Conservation (phyloP, 2,113 vertebrate genomes). For the Speoplatyrhinus poulsoni region DNA sequence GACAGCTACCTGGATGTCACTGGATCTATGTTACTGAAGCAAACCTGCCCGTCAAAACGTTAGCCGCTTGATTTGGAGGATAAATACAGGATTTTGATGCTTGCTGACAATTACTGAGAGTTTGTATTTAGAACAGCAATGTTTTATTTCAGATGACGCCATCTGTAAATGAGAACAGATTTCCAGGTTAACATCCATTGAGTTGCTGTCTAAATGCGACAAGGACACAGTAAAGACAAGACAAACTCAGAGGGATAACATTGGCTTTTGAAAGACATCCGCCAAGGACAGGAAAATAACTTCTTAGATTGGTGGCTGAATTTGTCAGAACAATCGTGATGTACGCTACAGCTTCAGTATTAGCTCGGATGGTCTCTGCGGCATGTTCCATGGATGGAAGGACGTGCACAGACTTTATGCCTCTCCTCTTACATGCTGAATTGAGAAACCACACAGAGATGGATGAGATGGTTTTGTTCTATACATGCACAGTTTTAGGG, state of each 20-base stretch:
- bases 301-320: neutral
- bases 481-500: too few species aligned
- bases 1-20: neutral
- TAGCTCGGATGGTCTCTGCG: too few species aligned
- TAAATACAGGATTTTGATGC: conserved; percentile 15
- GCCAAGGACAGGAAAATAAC: conserved; percentile 1
- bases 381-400: too few species aligned
- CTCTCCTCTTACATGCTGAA: too few species aligned
- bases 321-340: too few species aligned
- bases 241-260: neutral
- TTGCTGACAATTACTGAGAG: conserved; percentile 15
- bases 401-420: too few species aligned
- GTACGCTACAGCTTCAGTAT: too few species aligned
- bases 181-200: neutral
- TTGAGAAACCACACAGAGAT: too few species aligned
- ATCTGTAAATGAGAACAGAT: neutral
- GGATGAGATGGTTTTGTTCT: too few species aligned
- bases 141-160: conserved; percentile 11
- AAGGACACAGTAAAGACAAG: conserved; percentile 17
- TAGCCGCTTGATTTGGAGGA: conserved; percentile 10
- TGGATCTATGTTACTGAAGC: neutral
- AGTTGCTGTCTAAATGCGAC: conserved; percentile 12
- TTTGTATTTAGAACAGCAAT: neutral
- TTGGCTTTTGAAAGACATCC: conserved; percentile 1
- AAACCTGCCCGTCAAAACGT: conserved; percentile 9